These are phyloP conservation scores for Onthophagus sagittarius DNA, from an alignment of 2,888 invertebrate genomes.

Conservation along the genomic window DNA sequence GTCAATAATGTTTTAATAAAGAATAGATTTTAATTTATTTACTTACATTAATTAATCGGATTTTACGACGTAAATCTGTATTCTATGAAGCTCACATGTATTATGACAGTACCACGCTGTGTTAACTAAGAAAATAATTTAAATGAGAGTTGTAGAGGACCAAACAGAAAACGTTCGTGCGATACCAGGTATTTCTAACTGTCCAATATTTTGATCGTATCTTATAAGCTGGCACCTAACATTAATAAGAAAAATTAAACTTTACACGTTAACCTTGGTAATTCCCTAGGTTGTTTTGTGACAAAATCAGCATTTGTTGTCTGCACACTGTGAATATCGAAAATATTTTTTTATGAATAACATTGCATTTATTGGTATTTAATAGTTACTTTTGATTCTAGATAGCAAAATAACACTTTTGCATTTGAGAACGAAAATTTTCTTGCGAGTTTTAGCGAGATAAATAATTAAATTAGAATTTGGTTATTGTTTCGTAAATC, in stretches of 20 bases:
- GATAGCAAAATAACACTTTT: no score
- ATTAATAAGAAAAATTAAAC: no score
- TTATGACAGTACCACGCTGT: not conserved
- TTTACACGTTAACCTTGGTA: not conserved
- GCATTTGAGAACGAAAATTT: no score
- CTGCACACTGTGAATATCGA: no score
- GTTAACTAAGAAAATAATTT: not conserved
- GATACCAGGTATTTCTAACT: not conserved
- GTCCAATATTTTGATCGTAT: not conserved
- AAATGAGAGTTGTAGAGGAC: not conserved
- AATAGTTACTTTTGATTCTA: no score
- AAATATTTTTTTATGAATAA: no score
- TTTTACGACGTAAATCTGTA: not conserved
- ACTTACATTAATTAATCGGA: not conserved
- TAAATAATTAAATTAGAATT: no score
- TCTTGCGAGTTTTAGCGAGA: no score
- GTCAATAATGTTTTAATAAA: not conserved
- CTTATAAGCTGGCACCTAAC: not conserved
- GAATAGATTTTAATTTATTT: not conserved
- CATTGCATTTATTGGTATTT: no score
- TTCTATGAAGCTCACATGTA: not conserved
- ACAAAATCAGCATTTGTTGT: not conserved
- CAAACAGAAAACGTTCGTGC: not conserved
- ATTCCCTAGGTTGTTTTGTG: not conserved
- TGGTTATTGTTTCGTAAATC: no score